Percentiles rank a stretch among this genome's conserved stretches.
Conservation (phyloP, 2,113 vertebrate species). For the Urocolius indicus region DNA sequence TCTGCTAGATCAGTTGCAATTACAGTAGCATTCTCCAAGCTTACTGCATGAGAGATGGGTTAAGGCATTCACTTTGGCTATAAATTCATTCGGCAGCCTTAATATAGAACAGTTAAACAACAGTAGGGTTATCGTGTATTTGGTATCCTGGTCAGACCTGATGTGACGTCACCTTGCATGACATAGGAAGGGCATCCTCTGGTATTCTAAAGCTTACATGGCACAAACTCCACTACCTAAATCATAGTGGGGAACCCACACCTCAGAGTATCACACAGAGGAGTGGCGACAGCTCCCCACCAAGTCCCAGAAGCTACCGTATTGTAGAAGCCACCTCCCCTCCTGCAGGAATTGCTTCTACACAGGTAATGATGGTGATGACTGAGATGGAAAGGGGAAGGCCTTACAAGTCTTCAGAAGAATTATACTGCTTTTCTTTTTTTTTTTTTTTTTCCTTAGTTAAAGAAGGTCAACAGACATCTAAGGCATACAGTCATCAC, state of each 20-base stretch:
- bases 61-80: background rate
- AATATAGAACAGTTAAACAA: background rate
- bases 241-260: background rate
- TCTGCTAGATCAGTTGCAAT: background rate
- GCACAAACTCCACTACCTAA: background rate
- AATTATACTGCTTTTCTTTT: background rate
- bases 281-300: background rate
- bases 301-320: background rate
- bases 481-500: background rate
- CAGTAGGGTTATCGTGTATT: background rate
- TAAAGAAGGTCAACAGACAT: background rate
- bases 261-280: background rate
- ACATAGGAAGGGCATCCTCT: background rate
- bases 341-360: background rate
- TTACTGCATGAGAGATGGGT: background rate
- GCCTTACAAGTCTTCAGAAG: background rate
- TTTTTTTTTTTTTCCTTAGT: background rate
- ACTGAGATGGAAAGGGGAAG: fast-evolving
- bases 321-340: background rate
- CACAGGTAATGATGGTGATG: background rate
- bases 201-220: background rate
- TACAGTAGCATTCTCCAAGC: background rate
- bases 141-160: background rate
- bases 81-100: background rate
- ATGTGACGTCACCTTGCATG: background rate